Evolutionary conservation across 2,797 vertebrate species (phyloP), one percentile per base, ranked within the genome.

Genomic region (Coregonus ussuriensis): DNA sequence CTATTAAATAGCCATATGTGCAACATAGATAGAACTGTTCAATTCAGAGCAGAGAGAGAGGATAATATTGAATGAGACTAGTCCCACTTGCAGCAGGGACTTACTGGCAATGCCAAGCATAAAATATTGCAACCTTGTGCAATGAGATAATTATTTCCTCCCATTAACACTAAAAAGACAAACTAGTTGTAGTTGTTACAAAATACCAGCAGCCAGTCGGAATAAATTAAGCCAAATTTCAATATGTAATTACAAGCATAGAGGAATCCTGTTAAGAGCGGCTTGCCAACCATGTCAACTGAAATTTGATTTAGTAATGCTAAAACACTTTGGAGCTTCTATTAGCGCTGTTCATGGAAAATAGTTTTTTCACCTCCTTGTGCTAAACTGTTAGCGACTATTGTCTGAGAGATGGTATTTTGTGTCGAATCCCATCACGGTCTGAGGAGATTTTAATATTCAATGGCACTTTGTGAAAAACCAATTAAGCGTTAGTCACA

Each of bases 251-350:
- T 91, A 91, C 73, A 86, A 85, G 80, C 85, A 77, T 74, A 85
- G 86, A 87, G 75, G 92, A 93, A 93, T 91, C 90, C 89, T 87
- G 89, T 91, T 90, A 89, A 83, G 88, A 88, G 84, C 83, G 35
- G 82, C 89, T 90, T 79, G 88, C 81, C 83, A 89, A 91, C 85
- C 87, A 77, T 91, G 89, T 91, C 88, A 85, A 85, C 84, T 91
- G 85, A 86, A 92, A 91, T 93, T 88, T 90, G 88, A 91, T 89
- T 91, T 88, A 84, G 87, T 88, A 89, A 89, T 78, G 78, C 86
- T 84, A 85, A 92, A 92, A 89, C 87, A 88, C 81, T 86, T 82
- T 79, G 81, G 81, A 85, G 84, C 83, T 85, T 83, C 76, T 85
- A 86, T 89, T 88, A 88, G 80, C 71, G 78, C 56, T 74, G 77